A percentile compares a stretch with the other conserved stretches of the same genome.
Evolutionary conservation across 2,888 invertebrate species (phyloP).

Genomic region (Drosophila acutilabella): DNA sequence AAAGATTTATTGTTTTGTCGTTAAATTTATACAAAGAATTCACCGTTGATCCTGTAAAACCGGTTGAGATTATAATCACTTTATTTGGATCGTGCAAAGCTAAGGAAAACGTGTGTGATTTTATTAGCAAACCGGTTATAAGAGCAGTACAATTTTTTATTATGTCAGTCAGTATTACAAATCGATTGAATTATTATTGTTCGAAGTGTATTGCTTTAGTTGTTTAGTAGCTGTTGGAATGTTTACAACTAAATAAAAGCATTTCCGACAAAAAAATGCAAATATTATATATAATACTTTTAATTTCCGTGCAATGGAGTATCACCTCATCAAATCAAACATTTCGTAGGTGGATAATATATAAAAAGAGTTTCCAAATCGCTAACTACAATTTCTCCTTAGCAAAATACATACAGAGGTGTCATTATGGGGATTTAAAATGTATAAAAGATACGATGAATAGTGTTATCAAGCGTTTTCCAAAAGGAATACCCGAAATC

Average conservation of each 20-base stretch:
- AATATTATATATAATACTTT: neutral
- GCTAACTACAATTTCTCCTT: neutral
- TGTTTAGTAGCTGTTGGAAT: neutral
- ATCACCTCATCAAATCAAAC: constrained; percentile 11
- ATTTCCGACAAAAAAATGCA: constrained; percentile 13
- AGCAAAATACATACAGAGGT: constrained; percentile 36
- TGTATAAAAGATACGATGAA: constrained; percentile 46
- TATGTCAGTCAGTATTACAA: neutral
- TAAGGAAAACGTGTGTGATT: neutral
- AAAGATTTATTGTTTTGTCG: neutral
- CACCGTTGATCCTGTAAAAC: too few relatives aligned
- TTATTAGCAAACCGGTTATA: neutral
- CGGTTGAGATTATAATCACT: too few relatives aligned
- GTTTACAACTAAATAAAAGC: neutral
- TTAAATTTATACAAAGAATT: too few relatives aligned
- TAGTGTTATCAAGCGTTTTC: constrained; percentile 30
- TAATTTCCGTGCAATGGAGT: constrained; percentile 12
- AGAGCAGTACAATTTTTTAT: neutral
- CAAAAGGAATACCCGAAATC: constrained; percentile 44
- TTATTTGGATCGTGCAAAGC: neutral
- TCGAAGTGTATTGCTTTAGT: neutral
- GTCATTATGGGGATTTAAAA: constrained; percentile 40
- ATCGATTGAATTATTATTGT: neutral
- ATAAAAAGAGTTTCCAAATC: too few relatives aligned
- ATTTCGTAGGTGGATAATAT: constrained; percentile 30